A percentile compares a stretch with the other conserved stretches of the same genome.
Conservation (phyloP, 2,113 vertebrate genomes). For the Stigmatopora nigra region DNA sequence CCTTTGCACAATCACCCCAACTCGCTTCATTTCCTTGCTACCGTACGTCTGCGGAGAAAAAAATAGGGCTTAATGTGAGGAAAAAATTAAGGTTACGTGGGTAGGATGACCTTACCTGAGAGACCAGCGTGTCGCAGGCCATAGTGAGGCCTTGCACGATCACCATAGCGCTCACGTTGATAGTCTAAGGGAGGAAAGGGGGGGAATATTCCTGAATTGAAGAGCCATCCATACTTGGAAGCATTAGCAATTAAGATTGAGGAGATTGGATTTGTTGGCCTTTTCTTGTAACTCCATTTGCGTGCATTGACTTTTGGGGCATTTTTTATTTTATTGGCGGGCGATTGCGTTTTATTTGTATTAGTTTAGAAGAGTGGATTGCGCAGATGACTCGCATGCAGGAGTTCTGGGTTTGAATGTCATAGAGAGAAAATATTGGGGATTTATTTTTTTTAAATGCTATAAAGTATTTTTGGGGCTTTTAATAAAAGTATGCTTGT, state of each 20-base stretch:
- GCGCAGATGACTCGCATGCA: not conserved
- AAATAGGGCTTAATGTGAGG: too few relatives aligned
- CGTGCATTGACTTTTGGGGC: too few relatives aligned
- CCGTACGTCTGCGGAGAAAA: constrained; percentile 74
- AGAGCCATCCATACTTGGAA: too few relatives aligned
- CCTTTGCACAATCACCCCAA: constrained; percentile 85
- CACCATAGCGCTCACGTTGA: constrained; percentile 75
- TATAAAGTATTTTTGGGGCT: too few relatives aligned
- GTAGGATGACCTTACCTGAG: constrained; percentile 76
- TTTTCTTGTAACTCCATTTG: too few relatives aligned
- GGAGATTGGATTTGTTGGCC: too few relatives aligned
- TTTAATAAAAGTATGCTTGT: too few relatives aligned
- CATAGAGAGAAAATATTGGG: not conserved
- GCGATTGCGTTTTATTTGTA: not conserved
- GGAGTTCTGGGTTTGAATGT: not conserved
- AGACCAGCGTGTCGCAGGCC: constrained; percentile 88
- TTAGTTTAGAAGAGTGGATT: not conserved
- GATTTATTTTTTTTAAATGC: too few relatives aligned
- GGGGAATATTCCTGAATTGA: not conserved
- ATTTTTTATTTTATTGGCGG: too few relatives aligned
- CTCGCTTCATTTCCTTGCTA: constrained; percentile 79
- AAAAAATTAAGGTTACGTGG: too few relatives aligned
- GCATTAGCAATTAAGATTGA: too few relatives aligned
- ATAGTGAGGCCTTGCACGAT: constrained; percentile 77
- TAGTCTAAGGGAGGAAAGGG: constrained; percentile 58